Base-by-base conservation (phyloP, 2,888 invertebrate genomes). In the Zygogramma bicolorata region DNA sequence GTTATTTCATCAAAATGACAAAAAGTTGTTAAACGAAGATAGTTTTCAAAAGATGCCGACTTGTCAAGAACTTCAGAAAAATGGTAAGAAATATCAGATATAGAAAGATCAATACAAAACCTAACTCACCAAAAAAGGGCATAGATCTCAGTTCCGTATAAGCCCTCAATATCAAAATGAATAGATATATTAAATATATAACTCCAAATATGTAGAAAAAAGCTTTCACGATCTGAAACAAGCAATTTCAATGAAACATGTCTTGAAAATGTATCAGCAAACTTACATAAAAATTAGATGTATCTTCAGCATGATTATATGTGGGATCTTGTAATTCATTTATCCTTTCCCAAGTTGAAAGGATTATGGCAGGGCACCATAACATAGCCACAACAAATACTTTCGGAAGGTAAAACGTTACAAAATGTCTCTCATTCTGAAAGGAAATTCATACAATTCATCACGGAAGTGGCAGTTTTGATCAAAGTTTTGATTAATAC, bases 141-240 rank as follows among this genome's bases (percentile, higher is more conserved):
- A 99, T 98, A 42, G 96, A 95, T 82, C 97, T 91, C 65, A 99
- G 89, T 88, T 99, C 98, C 75, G 95, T 96, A 87, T 97, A 98
- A 22, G 98, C 97, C 84, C 94, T 92, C 71, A 98, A 88, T 79
- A 98, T 92, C 75, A 98, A 89, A 81, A 95, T 91, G 25, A 93
- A 86, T 81, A 98, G 89, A 88, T 97, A 98, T 53, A 96, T 88
- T 79, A 97, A 89, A 87, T 98, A 98, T 80, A 97, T 86, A 63
- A 93, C 92, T 74, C 95, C 93, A 80, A 95, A 93, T 63, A 94
- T 91, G 86, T 96, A 95, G 90, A 98, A 97, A 87, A 96, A 95
- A 75, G 95, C 91, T 88, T 97, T 97, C 84, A 97, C 93, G 62
- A 93, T 92, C 97, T 98, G 89, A 42, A 91, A 90, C 65, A 62